phyloP scores from a whole-genome alignment of 2,797 vertebrate genomes.

The Heterohyrax brucei region DNA sequence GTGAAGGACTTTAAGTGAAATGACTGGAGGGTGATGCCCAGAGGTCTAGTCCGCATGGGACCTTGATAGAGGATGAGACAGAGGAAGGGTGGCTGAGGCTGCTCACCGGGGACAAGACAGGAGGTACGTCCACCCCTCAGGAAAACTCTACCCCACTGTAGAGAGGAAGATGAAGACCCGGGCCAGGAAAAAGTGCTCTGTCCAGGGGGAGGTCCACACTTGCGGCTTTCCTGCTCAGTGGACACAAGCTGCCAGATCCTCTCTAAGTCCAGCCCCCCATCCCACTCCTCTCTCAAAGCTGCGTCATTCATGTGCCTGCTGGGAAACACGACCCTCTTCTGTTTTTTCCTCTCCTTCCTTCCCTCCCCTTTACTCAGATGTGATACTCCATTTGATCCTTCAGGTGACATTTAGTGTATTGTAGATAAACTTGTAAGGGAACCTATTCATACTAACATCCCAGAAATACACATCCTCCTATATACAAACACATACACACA shows the following conservation, averaged over 20 bases:
- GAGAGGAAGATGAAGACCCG: not conserved
- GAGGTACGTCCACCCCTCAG: not conserved
- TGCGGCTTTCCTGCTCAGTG: not conserved
- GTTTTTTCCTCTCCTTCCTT: not conserved
- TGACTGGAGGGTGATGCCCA: not conserved
- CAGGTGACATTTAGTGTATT: not conserved
- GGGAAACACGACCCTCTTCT: not conserved
- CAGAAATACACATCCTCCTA: not conserved
- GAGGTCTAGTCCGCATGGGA: not conserved
- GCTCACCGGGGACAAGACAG: not conserved
- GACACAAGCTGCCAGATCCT: not conserved
- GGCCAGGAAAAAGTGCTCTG: not conserved
- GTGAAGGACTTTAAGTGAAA: not conserved
- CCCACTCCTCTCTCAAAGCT: not conserved
- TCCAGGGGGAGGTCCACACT: not conserved
- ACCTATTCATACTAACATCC: not conserved
- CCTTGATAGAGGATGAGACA: not conserved
- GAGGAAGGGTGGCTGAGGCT: not conserved
- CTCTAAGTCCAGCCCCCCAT: not conserved
- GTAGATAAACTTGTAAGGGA: slow-evolving; percentile 16
- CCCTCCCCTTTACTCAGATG: not conserved
- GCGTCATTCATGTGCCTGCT: not conserved
- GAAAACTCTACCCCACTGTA: not conserved
- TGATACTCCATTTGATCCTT: not conserved
- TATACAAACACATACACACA: not conserved